Conservation (phyloP, 2,888 invertebrate genomes). For the Drosophila mimetica region DNA sequence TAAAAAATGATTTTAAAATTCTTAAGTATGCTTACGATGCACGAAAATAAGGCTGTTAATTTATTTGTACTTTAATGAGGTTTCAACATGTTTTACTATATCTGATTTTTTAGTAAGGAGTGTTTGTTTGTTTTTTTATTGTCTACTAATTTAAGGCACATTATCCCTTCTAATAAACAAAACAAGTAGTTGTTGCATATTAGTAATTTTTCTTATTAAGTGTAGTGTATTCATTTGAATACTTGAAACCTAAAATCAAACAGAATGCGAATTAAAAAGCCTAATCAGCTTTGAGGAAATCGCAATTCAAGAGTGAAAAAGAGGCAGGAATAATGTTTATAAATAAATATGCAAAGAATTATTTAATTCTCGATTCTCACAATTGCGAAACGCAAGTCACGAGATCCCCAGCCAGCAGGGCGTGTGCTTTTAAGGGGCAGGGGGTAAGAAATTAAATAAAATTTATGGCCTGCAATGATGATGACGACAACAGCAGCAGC, state of each 20-base stretch:
- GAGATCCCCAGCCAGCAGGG: constrained; percentile 68
- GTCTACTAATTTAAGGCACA: no score
- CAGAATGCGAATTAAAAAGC: constrained; percentile 26
- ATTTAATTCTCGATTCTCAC: constrained; percentile 78
- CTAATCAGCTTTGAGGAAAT: constrained; percentile 69
- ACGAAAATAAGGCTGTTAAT: neutral
- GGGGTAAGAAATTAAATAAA: constrained; percentile 54
- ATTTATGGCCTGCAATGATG: constrained; percentile 64
- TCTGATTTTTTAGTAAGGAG: neutral
- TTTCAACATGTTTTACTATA: neutral
- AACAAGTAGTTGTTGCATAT: no score
- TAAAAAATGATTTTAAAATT: neutral
- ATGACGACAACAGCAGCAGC: constrained; percentile 29
- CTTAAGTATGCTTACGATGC: neutral
- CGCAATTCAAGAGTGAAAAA: constrained; percentile 38
- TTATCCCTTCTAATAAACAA: no score
- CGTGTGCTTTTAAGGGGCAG: constrained; percentile 49
- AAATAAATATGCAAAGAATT: constrained; percentile 78
- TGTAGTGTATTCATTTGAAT: constrained; percentile 4
- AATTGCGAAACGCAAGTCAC: constrained; percentile 72
- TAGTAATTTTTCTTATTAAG: no score
- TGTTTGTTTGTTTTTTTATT: no score
- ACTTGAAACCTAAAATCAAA: constrained; percentile 41
- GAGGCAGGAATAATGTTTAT: constrained; percentile 44
- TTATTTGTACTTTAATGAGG: neutral